These are phyloP conservation scores for Epinotia ramella DNA, from an alignment of 2,888 invertebrate genomes.

Conservation along the genomic window DNA sequence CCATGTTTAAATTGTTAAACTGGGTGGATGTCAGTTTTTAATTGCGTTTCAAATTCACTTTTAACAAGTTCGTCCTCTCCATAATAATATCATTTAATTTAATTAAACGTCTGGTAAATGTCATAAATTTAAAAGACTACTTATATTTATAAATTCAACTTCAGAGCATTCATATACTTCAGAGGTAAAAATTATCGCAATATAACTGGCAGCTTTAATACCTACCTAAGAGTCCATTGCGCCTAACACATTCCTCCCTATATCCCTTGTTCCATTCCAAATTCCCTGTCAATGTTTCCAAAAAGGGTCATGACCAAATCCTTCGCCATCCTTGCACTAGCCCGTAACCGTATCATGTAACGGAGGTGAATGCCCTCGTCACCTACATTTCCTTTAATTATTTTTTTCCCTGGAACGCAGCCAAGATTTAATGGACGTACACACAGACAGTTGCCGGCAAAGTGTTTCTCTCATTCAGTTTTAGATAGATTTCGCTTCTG, in stretches of 20 bases:
- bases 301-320: constrained; percentile 29
- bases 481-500: constrained; percentile 32
- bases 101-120: neutral
- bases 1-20: neutral
- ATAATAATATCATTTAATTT: neutral
- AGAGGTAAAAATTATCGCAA: too few relatives aligned
- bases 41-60: neutral
- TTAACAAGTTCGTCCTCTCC: too few relatives aligned
- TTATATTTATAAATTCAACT: too few relatives aligned
- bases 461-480: constrained; percentile 39
- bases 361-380: constrained; percentile 55
- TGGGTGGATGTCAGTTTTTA: neutral
- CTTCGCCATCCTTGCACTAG: constrained; percentile 7
- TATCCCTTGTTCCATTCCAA: neutral
- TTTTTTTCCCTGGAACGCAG: constrained; percentile 56
- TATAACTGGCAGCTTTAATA: too few relatives aligned
- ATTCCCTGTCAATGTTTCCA: neutral
- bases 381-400: constrained; percentile 56
- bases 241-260: neutral
- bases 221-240: too few relatives aligned
- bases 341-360: constrained; percentile 35
- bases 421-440: constrained; percentile 58
- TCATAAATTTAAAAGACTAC: too few relatives aligned
- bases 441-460: constrained; percentile 42
- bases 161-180: too few relatives aligned